Conservation (phyloP, 2,888 invertebrate genomes). For the Anodontia alba region DNA sequence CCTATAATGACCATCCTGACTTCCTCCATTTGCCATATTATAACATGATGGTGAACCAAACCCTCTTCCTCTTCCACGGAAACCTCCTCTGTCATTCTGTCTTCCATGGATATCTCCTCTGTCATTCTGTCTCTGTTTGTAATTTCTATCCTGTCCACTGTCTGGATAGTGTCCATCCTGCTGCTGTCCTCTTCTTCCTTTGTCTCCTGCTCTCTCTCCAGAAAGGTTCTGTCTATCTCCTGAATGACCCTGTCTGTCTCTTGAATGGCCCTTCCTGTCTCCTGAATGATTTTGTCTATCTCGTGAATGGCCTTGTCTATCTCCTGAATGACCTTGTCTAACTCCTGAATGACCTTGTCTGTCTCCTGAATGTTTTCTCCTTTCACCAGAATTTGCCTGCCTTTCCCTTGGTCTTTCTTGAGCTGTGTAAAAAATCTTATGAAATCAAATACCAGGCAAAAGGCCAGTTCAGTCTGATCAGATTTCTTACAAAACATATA, state of each 20-base stretch:
- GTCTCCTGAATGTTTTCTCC: neutral
- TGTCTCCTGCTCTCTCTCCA: neutral
- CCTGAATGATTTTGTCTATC: neutral
- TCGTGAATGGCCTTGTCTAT: neutral
- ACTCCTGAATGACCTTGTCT: neutral
- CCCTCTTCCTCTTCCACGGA: too few relatives aligned
- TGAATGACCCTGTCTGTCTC: neutral
- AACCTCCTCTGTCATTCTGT: too few relatives aligned
- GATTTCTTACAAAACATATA: too few relatives aligned
- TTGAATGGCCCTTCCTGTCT: neutral
- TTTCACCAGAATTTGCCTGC: neutral
- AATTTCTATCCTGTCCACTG: neutral
- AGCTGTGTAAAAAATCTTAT: too few relatives aligned
- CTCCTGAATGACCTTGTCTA: neutral
- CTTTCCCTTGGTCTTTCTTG: neutral
- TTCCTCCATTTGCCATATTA: too few relatives aligned
- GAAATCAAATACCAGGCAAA: too few relatives aligned
- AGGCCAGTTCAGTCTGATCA: too few relatives aligned
- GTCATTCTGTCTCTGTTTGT: neutral
- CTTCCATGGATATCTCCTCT: too few relatives aligned
- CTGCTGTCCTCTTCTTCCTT: neutral
- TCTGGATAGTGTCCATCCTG: neutral
- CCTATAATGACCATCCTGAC: too few relatives aligned
- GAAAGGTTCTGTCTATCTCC: neutral
- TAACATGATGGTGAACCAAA: too few relatives aligned